Percentiles rank a stretch among this genome's conserved stretches.
Evolutionary conservation across 2,113 vertebrate genomes (phyloP).

Genomic region (Phrynocephalus versicolor): DNA sequence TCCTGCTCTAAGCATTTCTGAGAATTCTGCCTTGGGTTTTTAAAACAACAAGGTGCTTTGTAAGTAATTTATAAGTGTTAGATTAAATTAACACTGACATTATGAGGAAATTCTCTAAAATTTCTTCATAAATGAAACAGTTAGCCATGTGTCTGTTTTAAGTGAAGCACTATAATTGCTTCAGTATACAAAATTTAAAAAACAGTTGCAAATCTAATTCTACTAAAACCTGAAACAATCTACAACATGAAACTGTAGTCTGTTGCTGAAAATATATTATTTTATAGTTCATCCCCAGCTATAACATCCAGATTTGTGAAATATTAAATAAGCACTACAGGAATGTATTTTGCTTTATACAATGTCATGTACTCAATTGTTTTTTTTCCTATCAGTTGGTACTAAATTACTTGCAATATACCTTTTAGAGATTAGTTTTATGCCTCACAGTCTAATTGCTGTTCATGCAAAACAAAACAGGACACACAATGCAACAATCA

Average conservation of each 20-base stretch:
- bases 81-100: not conserved
- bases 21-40: not conserved
- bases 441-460: not conserved
- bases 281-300: not conserved
- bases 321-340: not conserved
- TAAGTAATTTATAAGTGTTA: not conserved
- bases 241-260: not conserved
- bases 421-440: slow-evolving; percentile 29
- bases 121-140: slow-evolving; percentile 52
- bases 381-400: not conserved
- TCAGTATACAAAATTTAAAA: slow-evolving; percentile 59
- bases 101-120: not conserved
- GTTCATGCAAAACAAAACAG: slow-evolving; percentile 47
- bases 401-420: slow-evolving; percentile 32
- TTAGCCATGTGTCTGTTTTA: slow-evolving; percentile 44
- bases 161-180: slow-evolving; percentile 66
- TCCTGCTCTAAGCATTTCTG: not conserved
- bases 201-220: slow-evolving; percentile 59
- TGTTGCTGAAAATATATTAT: not conserved
- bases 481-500: slow-evolving; percentile 65
- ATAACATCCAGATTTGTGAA: not conserved
- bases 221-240: slow-evolving; percentile 63
- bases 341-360: slow-evolving; percentile 11
- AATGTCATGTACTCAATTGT: slow-evolving; percentile 33
- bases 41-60: slow-evolving; percentile 6